These are phyloP conservation scores for Meiosimyza decipiens DNA, from an alignment of 2,888 invertebrate species.

Conservation along the genomic window DNA sequence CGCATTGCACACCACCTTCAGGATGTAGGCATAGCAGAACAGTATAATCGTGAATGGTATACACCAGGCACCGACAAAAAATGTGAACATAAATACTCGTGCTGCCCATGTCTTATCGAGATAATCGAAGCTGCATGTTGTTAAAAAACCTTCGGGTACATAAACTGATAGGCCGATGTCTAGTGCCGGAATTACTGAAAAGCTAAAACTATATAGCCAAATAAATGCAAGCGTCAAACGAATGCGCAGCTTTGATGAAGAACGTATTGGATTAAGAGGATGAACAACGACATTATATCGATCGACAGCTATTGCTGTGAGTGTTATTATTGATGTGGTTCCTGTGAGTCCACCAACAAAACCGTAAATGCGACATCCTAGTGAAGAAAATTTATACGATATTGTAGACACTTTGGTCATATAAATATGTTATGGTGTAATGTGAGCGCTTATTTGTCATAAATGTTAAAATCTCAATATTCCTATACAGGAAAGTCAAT, in stretches of 20 bases:
- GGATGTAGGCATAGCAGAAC: constrained; percentile 79
- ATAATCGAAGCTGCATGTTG: constrained; percentile 89
- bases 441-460: no score
- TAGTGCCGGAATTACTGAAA: constrained; percentile 76
- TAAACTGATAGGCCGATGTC: constrained; percentile 79
- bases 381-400: constrained; percentile 10
- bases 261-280: constrained; percentile 76
- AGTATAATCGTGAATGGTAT: constrained; percentile 78
- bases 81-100: constrained; percentile 77
- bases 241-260: constrained; percentile 73
- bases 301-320: constrained; percentile 84
- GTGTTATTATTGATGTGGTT: constrained; percentile 82
- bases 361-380: constrained; percentile 83
- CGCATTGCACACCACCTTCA: constrained; percentile 73
- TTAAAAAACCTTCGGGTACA: constrained; percentile 85
- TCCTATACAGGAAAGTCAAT: not conserved
- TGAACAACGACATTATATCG: constrained; percentile 85
- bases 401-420: not conserved
- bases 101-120: constrained; percentile 73
- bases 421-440: not conserved
- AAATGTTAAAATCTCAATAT: no score
- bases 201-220: constrained; percentile 80
- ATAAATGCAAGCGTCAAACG: constrained; percentile 72
- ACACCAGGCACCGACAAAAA: constrained; percentile 81
- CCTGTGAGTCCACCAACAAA: constrained; percentile 85